Evolutionary conservation across 2,888 invertebrate genomes (phyloP).

Genomic region (Lagria hirta): DNA sequence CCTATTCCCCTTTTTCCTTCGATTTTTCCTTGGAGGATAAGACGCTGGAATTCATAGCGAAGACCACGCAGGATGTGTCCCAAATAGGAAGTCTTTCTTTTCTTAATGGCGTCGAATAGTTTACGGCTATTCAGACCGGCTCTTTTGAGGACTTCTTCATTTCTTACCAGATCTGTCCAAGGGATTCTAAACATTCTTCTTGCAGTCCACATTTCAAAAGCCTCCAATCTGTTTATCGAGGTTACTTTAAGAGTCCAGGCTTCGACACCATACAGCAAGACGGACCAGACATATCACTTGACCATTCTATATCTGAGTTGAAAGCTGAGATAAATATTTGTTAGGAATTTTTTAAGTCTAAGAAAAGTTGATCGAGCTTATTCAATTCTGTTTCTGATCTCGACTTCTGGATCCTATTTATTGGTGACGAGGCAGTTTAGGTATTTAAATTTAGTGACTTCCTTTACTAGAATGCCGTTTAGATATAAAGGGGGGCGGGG

Average conservation of each 20-base stretch:
- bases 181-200: constrained; percentile 11
- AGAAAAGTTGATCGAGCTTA: constrained; percentile 4
- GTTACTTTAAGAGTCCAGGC: constrained; percentile 10
- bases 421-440: constrained; percentile 2
- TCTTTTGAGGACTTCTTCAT: constrained; percentile 12
- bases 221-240: constrained; percentile 8
- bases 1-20: constrained; percentile 2
- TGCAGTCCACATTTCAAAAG: constrained; percentile 15
- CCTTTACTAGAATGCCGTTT: background rate
- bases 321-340: constrained; percentile 1
- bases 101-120: constrained; percentile 7
- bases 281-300: constrained; percentile 14
- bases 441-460: constrained; percentile 9
- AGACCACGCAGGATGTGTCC: too few relatives aligned
- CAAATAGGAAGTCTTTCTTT: constrained; percentile 9
- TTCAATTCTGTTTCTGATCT: background rate
- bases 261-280: constrained; percentile 14
- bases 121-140: constrained; percentile 5
- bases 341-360: constrained; percentile 5
- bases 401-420: constrained; percentile 1
- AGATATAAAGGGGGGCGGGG: background rate
- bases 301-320: constrained; percentile 8
- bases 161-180: constrained; percentile 7
- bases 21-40: constrained; percentile 4
- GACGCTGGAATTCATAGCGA: background rate